phyloP scores from a whole-genome alignment of 2,797 vertebrate species.

The Cossypha caffra region DNA sequence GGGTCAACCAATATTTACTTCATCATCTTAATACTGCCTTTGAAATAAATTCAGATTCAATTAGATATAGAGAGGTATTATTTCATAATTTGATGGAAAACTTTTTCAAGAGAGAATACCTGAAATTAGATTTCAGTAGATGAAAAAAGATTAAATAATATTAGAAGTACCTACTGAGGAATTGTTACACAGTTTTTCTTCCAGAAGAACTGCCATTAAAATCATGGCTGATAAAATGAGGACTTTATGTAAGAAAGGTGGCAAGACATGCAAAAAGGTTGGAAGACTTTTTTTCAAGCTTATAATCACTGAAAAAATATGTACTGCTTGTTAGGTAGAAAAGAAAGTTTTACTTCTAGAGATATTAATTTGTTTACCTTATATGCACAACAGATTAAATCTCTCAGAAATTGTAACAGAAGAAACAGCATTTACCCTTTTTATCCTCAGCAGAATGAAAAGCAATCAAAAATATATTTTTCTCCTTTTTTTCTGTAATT shows the following conservation, averaged over 20 bases:
- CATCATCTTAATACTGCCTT: neutral
- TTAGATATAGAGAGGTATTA: neutral
- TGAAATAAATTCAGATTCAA: neutral
- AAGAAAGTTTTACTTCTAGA: neutral
- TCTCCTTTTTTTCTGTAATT: neutral
- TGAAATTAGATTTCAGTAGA: neutral
- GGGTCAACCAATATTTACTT: neutral
- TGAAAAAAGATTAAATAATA: neutral
- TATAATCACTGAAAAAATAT: neutral
- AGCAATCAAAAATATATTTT: neutral
- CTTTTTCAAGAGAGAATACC: neutral
- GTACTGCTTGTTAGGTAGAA: neutral
- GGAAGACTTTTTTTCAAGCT: neutral
- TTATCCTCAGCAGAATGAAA: neutral
- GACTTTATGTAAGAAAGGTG: neutral
- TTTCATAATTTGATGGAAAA: neutral
- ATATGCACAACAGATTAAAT: neutral
- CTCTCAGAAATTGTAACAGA: neutral
- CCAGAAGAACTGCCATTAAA: neutral
- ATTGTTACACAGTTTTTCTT: neutral
- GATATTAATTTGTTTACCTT: neutral
- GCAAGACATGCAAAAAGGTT: neutral
- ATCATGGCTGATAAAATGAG: neutral
- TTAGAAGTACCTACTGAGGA: neutral
- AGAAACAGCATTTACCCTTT: neutral